Evolutionary conservation across 2,888 invertebrate species (phyloP).

Genomic region (Parelbella ahira): DNA sequence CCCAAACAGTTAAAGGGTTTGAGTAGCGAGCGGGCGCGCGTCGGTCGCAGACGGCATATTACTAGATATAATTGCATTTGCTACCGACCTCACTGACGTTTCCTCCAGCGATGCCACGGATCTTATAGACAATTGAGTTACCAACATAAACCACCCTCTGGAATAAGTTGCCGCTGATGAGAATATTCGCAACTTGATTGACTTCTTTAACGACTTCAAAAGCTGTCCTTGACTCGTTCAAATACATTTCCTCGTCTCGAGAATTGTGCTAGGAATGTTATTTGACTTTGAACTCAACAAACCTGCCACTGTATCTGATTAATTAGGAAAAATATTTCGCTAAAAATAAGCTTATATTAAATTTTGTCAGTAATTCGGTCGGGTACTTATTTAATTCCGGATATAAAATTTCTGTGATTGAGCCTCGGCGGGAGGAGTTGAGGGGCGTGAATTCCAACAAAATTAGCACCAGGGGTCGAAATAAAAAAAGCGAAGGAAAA

Average conservation of each 20-base stretch:
- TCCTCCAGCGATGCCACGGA: conserved; percentile 64
- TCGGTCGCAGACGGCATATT: conserved; percentile 74
- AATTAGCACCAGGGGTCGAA: conserved; percentile 82
- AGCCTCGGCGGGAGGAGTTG: conserved; percentile 75
- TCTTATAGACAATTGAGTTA: conserved; percentile 77
- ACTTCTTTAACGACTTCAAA: conserved; percentile 41
- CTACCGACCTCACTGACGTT: conserved; percentile 73
- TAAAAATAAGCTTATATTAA: conserved; percentile 75
- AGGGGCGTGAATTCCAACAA: conserved; percentile 82
- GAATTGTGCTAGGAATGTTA: no score
- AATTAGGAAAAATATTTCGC: conserved; percentile 62
- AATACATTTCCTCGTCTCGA: conserved; percentile 1
- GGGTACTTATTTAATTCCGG: conserved; percentile 81
- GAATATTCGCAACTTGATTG: conserved; percentile 65
- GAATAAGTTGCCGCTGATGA: conserved; percentile 70
- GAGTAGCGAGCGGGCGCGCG: conserved; percentile 46
- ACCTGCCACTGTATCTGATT: conserved; percentile 50
- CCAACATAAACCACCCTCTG: conserved; percentile 69
- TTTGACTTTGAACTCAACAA: no score
- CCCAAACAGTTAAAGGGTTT: conserved; percentile 64
- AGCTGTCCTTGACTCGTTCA: conserved; percentile 8
- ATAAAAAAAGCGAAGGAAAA: conserved; percentile 81
- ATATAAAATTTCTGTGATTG: conserved; percentile 82
- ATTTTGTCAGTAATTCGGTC: conserved; percentile 71
- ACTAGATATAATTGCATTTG: conserved; percentile 76